These are phyloP conservation scores for Sylvia atricapilla DNA, from an alignment of 2,113 vertebrate genomes.

Conservation along the genomic window DNA sequence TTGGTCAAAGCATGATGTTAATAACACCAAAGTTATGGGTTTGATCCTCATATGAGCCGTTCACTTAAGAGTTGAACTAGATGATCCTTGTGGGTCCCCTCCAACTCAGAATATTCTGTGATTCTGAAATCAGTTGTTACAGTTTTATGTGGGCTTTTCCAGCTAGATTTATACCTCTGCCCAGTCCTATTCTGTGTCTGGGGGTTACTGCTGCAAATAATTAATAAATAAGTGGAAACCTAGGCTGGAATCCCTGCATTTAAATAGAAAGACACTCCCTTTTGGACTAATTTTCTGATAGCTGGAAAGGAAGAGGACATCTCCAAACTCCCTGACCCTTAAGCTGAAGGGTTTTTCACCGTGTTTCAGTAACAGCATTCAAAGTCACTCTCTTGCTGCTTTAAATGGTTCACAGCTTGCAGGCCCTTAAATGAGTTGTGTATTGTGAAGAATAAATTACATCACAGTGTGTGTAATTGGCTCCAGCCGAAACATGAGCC, in stretches of 20 bases:
- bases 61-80: not conserved
- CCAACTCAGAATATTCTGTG: not conserved
- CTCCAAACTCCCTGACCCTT: not conserved
- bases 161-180: not conserved
- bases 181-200: not conserved
- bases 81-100: not conserved
- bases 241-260: not conserved
- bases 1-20: not conserved
- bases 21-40: not conserved
- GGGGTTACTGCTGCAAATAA: not conserved
- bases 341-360: not conserved
- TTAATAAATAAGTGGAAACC: not conserved
- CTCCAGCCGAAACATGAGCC: not conserved
- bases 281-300: not conserved
- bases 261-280: not conserved
- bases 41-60: accelerated
- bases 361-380: not conserved
- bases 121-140: not conserved
- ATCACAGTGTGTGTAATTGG: not conserved
- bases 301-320: not conserved
- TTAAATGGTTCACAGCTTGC: conserved; percentile 34
- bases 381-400: conserved; percentile 26
- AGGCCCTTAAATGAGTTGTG: conserved; percentile 22
- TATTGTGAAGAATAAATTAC: conserved; percentile 38
- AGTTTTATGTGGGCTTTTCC: not conserved